Percentiles rank a stretch among this genome's conserved stretches.
These are phyloP conservation scores for Palythoa grandiflora DNA, from an alignment of 92 coral and sea anemone species.

Conservation along the genomic window DNA sequence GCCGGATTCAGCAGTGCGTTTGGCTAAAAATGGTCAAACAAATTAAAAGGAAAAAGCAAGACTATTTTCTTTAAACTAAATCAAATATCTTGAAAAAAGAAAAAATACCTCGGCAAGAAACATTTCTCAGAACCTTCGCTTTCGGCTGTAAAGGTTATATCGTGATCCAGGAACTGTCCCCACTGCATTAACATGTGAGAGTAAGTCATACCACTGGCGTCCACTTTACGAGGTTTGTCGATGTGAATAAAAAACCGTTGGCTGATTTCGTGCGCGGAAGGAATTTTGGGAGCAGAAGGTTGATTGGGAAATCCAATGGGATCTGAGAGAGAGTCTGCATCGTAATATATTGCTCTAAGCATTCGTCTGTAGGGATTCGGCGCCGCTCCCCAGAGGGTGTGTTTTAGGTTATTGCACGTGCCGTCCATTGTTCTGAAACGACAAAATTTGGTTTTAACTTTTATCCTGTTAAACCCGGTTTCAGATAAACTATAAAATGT, in stretches of 20 bases:
- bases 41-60: too few relatives aligned
- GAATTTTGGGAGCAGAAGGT: constrained; percentile 80
- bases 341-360: constrained; percentile 84
- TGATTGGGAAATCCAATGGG: constrained; percentile 97
- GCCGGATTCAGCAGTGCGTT: too few relatives aligned
- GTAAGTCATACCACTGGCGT: constrained; percentile 43
- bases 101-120: constrained; percentile 88
- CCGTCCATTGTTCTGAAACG: constrained; percentile 88
- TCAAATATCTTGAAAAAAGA: too few relatives aligned
- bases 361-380: constrained; percentile 82
- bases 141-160: constrained; percentile 95
- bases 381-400: constrained; percentile 97
- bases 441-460: neutral
- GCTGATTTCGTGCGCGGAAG: constrained; percentile 91
- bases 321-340: constrained; percentile 83
- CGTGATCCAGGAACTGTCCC: constrained; percentile 99
- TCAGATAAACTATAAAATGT: too few relatives aligned
- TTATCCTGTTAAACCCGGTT: too few relatives aligned
- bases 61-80: too few relatives aligned
- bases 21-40: too few relatives aligned
- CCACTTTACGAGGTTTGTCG: constrained; percentile 54
- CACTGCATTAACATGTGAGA: constrained; percentile 99
- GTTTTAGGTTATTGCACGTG: constrained; percentile 86
- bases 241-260: constrained; percentile 76
- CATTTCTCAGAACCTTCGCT: constrained; percentile 94